Conservation (phyloP, 2,797 vertebrate genomes). For the Channallabes apus region DNA sequence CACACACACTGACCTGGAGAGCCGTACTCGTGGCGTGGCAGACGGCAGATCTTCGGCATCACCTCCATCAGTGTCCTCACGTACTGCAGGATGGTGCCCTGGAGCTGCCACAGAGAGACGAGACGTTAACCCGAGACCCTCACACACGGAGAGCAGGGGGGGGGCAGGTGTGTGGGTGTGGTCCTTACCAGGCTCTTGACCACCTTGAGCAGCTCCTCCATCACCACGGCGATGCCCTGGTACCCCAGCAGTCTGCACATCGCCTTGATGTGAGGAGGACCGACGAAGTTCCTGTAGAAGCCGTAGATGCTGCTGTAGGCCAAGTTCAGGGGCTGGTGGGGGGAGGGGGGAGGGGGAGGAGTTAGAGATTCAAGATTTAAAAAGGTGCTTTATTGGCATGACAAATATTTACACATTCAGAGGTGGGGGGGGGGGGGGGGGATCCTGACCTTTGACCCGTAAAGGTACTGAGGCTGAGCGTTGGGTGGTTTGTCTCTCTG, state of each 20-base stretch:
- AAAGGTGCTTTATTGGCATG: neutral
- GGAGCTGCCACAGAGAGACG: conserved; percentile 74
- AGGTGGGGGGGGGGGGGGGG: no score
- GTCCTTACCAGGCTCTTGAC: conserved; percentile 93
- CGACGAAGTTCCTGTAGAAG: conserved; percentile 92
- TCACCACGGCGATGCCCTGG: conserved; percentile 97
- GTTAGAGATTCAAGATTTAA: neutral
- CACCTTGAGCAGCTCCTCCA: conserved; percentile 98
- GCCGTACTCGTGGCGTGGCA: conserved; percentile 96
- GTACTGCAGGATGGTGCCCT: conserved; percentile 97
- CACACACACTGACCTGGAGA: conserved; percentile 84
- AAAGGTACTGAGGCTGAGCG: conserved; percentile 95
- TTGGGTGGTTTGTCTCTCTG: conserved; percentile 97
- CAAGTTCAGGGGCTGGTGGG: conserved; percentile 85
- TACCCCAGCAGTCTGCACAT: conserved; percentile 97
- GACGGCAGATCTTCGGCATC: conserved; percentile 98
- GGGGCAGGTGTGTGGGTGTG: no score
- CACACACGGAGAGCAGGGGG: neutral
- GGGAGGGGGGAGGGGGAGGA: neutral
- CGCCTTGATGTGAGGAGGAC: conserved; percentile 93
- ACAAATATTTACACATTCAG: no score
- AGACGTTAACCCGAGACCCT: no score
- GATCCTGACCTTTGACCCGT: conserved; percentile 89
- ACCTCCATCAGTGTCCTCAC: conserved; percentile 98
- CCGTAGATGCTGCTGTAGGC: conserved; percentile 96